Conservation (phyloP, 2,888 invertebrate genomes). For the Stramonita haemastoma region DNA sequence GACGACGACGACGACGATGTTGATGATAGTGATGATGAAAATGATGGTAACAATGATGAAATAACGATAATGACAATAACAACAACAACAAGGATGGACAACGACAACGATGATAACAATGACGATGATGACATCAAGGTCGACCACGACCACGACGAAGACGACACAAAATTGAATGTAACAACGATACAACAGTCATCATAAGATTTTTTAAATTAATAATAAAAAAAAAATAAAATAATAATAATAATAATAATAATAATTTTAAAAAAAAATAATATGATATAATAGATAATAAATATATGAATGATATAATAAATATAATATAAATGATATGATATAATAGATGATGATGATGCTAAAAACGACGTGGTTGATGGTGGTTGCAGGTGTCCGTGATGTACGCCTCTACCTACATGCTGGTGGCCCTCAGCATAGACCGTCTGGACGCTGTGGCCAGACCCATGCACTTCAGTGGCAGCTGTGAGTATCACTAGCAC, state of each 20-base stretch:
- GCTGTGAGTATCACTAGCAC: conserved; percentile 55
- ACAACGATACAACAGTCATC: no score
- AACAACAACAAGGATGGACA: background rate
- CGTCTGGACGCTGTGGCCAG: conserved; percentile 72
- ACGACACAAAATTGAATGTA: background rate
- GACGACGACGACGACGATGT: background rate
- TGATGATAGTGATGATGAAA: conserved; percentile 23
- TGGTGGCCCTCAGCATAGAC: conserved; percentile 74
- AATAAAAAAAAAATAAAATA: no score
- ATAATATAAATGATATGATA: no score
- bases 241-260: no score
- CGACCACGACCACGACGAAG: conserved; percentile 20
- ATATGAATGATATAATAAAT: no score
- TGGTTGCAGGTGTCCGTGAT: conserved; percentile 64
- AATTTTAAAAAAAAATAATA: no score
- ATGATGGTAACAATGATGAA: background rate
- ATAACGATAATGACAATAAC: background rate
- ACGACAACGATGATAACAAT: background rate
- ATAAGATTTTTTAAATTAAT: no score
- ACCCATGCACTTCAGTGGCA: conserved; percentile 68
- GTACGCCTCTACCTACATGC: conserved; percentile 73
- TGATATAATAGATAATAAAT: no score
- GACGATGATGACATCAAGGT: conserved; percentile 2
- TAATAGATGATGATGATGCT: background rate
- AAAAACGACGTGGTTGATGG: background rate